phyloP scores from a whole-genome alignment of 2,113 vertebrate genomes.

The Percina caprodes region DNA sequence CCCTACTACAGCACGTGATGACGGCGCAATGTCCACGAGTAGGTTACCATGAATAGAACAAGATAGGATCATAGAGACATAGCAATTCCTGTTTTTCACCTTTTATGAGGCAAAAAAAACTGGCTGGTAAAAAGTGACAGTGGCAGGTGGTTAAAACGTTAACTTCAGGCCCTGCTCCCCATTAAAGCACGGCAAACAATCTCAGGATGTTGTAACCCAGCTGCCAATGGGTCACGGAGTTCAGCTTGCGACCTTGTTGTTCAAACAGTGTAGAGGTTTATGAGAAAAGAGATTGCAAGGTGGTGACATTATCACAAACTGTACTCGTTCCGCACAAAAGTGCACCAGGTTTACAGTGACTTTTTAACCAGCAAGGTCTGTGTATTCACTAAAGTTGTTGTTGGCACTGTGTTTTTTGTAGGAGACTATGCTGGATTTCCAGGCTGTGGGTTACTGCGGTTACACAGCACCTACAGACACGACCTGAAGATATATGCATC shows the following conservation, averaged over 20 bases:
- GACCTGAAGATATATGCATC: slow-evolving; percentile 99
- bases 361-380: background rate
- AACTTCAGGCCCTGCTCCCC: background rate
- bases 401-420: slow-evolving; percentile 60
- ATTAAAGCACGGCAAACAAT: background rate
- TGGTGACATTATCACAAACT: background rate
- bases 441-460: slow-evolving; percentile 93
- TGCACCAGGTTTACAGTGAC: background rate
- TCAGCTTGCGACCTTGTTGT: background rate
- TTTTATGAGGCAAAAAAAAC: no score
- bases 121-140: no score
- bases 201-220: background rate
- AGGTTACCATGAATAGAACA: no score
- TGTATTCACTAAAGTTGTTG: background rate
- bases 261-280: background rate
- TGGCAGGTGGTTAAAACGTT: no score
- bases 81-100: no score
- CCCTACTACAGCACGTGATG: no score
- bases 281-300: background rate
- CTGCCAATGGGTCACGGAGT: background rate
- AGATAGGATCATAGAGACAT: no score
- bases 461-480: slow-evolving; percentile 97
- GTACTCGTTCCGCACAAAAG: background rate
- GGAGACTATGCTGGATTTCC: slow-evolving; percentile 99
- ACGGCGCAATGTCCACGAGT: no score